Percentiles rank a stretch among this genome's conserved stretches.
These are phyloP conservation scores for Carassius carassius DNA, from an alignment of 2,113 vertebrate species.

Conservation along the genomic window DNA sequence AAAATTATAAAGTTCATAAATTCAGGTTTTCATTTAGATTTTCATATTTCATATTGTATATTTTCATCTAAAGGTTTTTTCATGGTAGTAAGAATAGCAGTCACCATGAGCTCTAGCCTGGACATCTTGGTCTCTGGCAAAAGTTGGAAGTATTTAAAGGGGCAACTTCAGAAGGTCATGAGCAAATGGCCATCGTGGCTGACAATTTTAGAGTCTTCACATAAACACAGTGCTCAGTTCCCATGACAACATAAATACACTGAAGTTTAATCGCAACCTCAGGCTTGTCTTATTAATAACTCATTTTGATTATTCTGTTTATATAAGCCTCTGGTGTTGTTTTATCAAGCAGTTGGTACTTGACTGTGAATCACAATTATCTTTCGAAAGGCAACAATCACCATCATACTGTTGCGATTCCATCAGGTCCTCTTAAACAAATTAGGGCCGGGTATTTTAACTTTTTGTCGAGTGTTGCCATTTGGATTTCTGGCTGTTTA, in stretches of 20 bases:
- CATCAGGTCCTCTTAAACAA: conserved; percentile 41
- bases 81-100: not conserved
- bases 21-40: not conserved
- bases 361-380: conserved; percentile 53
- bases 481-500: conserved; percentile 44
- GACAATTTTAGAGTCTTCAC: conserved; percentile 19
- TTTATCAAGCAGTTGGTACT: conserved; percentile 49
- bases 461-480: conserved; percentile 42
- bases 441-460: conserved; percentile 33
- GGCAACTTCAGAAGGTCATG: not conserved
- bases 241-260: conserved; percentile 12
- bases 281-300: not conserved
- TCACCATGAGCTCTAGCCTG: not conserved
- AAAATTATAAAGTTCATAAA: too few relatives aligned
- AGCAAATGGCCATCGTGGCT: not conserved
- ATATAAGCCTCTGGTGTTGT: conserved; percentile 29
- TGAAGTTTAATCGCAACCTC: conserved; percentile 13
- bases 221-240: conserved; percentile 22
- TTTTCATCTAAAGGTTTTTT: not conserved
- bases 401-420: conserved; percentile 38
- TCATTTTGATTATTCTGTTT: conserved; percentile 45
- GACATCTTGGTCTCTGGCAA: not conserved
- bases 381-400: conserved; percentile 49
- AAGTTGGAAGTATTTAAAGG: not conserved
- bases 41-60: too few relatives aligned